Evolutionary conservation across 2,888 invertebrate genomes (phyloP), one percentile per base, ranked within the genome.

Genomic region (Euclidia mi): DNA sequence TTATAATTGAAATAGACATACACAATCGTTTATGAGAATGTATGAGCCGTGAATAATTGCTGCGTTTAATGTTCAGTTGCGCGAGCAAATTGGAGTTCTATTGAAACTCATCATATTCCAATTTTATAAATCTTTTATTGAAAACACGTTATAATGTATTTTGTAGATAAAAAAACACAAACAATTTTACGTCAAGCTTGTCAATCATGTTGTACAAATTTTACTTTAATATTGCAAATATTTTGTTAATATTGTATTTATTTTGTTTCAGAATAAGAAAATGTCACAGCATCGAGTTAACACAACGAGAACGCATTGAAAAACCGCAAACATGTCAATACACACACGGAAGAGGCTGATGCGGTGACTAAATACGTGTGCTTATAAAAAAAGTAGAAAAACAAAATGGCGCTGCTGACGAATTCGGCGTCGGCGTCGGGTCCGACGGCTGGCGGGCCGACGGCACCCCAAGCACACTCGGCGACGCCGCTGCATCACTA

Each of bases 401-500:
- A 15, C 43, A 68, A 82, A 49, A 94, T 95, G 94, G 94, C 94
- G 84, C 80, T 94, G 81, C 80, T 95, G 65, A 93, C 94, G 34
- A 94, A 94, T 76, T 88, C 94, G 50, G 84, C 82, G 44, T 85
- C 91, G 55, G 86, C 89, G 12, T 79, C 87, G 43, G 94, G 92
- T 37, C 90, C 92, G 55, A 85, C 91, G 31, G 83, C 87, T 7
- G 82, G 89, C 0, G 89, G 88, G 40, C 90, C 91, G 28, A 74
- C 91, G 59, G 91, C 91, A 18, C 90, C 91, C 0, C 93, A 92
- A 65, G 91, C 92, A 34, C 94, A 95, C 60, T 89, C 95, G 2
- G 89, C 95, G 58, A 95, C 96, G 53, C 95, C 95, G 2, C 85
- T 94, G 2, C 95, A 94, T 52, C 95, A 95, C 74, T 95, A 95